Evolutionary conservation across 2,888 invertebrate genomes (phyloP), one percentile per base, ranked within the genome.

Genomic region (Agrochola litura): DNA sequence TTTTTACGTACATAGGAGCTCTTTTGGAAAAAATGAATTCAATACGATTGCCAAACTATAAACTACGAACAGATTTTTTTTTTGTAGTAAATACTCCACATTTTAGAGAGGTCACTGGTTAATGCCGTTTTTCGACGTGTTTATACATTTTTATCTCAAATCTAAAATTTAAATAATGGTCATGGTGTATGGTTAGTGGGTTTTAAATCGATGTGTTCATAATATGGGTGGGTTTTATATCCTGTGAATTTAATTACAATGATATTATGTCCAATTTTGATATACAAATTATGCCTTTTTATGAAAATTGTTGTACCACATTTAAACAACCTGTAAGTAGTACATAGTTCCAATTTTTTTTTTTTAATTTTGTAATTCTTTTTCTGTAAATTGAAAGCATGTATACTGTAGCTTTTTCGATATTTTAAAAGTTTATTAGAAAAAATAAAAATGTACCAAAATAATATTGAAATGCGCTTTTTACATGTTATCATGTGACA

Each of bases 1-100:
- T 77, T 25, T 83, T 22, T 87, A 74, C 83, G 88, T 87, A 85
- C 83, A 85, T 81, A 66, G 14, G 22, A 68, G 49, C 60, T 58
- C 14, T 30, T 73, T 64, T 56, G n/a, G 30, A 76, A 71, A 4
- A 19, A 49, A 43, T 58, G 14, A 49, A 43, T 58, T 52, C 2
- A 30, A 63, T 25, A 56, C 8, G 9, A 52, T 30, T 41, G 25
- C 49, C 60, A 46, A 71, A 30, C 14, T 46, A 64, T 52, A 19
- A 43, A 58, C 2, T 22, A 37, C 8, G 5, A 14, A 10, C 30
- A 30, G 30, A 30, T 56, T 25, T 19, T 30, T 37, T 14, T 16
- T 77, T 63, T 73, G 14, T 43, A 37, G 64, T 54, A 46, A 22
- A 46, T 52, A 77, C 41, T 69, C 37, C 16, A 37, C 14, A 14